Conservation (phyloP, 2,888 invertebrate species). For the Galerucella pusilla region DNA sequence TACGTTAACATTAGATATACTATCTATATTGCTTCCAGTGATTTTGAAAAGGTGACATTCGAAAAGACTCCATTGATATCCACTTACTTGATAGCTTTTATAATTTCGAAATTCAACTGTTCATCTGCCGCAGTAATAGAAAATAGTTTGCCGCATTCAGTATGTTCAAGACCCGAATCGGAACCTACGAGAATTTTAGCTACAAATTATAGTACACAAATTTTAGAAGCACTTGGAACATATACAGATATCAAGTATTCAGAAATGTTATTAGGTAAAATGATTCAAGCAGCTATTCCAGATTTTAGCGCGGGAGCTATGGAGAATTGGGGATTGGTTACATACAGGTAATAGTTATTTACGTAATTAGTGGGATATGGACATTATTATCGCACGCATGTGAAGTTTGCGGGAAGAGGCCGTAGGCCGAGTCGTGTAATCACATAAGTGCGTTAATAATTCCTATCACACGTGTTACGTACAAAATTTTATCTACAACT, state of each 20-base stretch:
- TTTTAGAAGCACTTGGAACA: constrained; percentile 42
- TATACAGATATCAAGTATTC: constrained; percentile 49
- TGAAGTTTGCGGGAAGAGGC: too few relatives aligned
- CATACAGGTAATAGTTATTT: too few relatives aligned
- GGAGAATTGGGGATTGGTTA: constrained; percentile 93
- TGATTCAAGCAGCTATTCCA: constrained; percentile 85
- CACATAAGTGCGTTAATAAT: too few relatives aligned
- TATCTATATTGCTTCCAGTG: background rate
- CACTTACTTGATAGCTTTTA: constrained; percentile 86
- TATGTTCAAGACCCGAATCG: constrained; percentile 48
- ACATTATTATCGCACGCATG: too few relatives aligned
- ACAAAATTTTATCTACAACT: too few relatives aligned
- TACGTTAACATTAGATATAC: too few relatives aligned
- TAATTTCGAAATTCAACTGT: constrained; percentile 79
- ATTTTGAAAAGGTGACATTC: constrained; percentile 48
- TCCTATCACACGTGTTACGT: too few relatives aligned
- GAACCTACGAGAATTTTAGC: constrained; percentile 41
- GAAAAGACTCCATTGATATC: constrained; percentile 75
- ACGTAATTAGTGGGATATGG: too few relatives aligned
- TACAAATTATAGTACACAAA: constrained; percentile 44
- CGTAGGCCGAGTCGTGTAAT: too few relatives aligned
- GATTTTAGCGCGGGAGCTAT: constrained; percentile 88
- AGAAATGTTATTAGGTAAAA: constrained; percentile 72
- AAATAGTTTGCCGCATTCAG: constrained; percentile 38
- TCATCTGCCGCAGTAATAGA: constrained; percentile 34